Percentiles rank a stretch among this genome's conserved stretches.
Conservation (phyloP, 2,113 vertebrate species). For the Microcebus griseorufus region DNA sequence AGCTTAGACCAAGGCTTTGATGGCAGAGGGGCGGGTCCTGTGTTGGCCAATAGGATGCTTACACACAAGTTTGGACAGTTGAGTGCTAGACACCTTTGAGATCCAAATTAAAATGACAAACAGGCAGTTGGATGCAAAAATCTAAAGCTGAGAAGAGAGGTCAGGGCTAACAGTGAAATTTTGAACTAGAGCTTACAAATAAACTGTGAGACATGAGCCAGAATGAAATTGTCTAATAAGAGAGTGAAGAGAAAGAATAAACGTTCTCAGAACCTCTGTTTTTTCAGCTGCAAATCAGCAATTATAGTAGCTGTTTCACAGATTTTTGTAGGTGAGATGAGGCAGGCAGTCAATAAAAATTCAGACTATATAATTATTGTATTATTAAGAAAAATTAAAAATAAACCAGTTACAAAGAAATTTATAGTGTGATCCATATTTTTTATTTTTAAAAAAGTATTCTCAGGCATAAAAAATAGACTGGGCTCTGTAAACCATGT, state of each 20-base stretch:
- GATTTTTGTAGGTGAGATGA: not conserved
- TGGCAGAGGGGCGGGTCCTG: not conserved
- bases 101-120: not conserved
- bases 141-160: not conserved
- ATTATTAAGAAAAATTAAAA: constrained; percentile 22
- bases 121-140: not conserved
- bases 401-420: not conserved
- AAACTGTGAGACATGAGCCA: not conserved
- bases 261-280: not conserved
- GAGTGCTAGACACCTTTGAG: not conserved
- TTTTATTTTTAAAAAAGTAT: not conserved
- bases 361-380: not conserved
- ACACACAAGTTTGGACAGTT: not conserved
- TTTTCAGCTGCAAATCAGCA: not conserved
- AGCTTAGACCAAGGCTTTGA: not conserved
- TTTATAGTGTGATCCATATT: not conserved
- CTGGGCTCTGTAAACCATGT: not conserved
- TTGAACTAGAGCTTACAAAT: not conserved
- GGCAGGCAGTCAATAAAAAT: not conserved
- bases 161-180: not conserved
- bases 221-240: not conserved
- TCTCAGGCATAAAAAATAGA: not conserved
- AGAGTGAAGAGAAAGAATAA: not conserved
- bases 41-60: not conserved
- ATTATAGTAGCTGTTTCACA: not conserved